Conservation (phyloP, 2,113 vertebrate species). For the Mixornis gularis region DNA sequence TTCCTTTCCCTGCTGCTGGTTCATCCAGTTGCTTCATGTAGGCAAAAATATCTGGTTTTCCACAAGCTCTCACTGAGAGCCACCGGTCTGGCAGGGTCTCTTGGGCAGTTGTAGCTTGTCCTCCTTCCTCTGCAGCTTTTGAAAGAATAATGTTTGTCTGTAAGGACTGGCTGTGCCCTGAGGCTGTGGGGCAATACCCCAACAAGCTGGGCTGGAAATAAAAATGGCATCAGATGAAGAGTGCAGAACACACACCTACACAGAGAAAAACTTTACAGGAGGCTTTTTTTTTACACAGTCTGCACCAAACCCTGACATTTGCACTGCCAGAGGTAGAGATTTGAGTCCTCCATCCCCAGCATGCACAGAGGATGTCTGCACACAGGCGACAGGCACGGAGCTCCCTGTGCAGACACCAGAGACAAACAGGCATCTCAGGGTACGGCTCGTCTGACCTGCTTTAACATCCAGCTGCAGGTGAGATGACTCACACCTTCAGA, state of each 20-base stretch:
- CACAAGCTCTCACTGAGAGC: neutral
- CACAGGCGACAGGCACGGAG: neutral
- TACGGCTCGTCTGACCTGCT: constrained; percentile 1
- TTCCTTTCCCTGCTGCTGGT: neutral
- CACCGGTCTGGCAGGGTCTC: neutral
- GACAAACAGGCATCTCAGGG: neutral
- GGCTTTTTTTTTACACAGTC: neutral
- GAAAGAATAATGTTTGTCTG: neutral
- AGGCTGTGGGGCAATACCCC: neutral
- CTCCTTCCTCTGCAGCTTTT: neutral
- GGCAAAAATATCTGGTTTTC: neutral
- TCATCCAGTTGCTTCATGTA: neutral
- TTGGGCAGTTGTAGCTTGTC: neutral
- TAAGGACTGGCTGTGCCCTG: neutral
- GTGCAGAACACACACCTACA: neutral
- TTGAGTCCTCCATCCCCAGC: neutral
- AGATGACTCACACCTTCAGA: constrained; percentile 20
- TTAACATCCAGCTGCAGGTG: constrained; percentile 32
- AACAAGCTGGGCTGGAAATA: neutral
- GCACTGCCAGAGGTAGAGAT: neutral
- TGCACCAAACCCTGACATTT: neutral
- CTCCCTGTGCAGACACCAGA: neutral
- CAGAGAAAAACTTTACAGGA: neutral
- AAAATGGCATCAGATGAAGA: neutral
- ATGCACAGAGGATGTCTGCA: neutral